Percentiles rank a stretch among this genome's conserved stretches.
These are phyloP conservation scores for Ciona savignyi DNA, from an alignment of 23 tunicate species.

Conservation along the genomic window DNA sequence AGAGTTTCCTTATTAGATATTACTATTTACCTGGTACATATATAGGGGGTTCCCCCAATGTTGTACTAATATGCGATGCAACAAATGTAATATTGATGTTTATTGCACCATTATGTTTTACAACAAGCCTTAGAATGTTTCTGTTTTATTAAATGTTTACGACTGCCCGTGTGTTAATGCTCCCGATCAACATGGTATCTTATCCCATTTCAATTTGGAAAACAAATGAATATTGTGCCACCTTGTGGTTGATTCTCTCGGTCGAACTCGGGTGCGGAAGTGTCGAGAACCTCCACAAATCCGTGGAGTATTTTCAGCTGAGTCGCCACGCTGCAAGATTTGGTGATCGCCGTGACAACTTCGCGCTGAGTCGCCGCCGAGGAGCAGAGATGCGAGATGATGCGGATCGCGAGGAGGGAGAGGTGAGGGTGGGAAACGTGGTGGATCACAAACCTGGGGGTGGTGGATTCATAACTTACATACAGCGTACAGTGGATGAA, in stretches of 20 bases:
- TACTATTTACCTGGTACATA: too few species aligned
- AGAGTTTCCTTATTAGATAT: too few species aligned
- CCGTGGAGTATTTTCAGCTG: constrained; percentile 59
- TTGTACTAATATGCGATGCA: too few species aligned
- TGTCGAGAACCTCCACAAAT: constrained; percentile 76
- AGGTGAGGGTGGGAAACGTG: constrained; percentile 58
- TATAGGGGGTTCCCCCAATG: too few species aligned
- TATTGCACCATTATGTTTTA: too few species aligned
- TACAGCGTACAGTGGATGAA: too few species aligned
- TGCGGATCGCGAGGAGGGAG: constrained; percentile 31
- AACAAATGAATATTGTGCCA: background rate
- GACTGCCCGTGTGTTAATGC: too few species aligned
- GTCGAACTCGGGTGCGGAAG: constrained; percentile 13
- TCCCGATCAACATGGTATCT: too few species aligned
- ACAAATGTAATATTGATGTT: too few species aligned
- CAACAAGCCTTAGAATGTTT: background rate
- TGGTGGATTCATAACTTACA: too few species aligned
- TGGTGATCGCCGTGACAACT: constrained; percentile 36
- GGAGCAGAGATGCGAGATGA: constrained; percentile 59
- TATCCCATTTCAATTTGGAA: too few species aligned
- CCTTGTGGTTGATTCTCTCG: background rate
- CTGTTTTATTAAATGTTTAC: too few species aligned
- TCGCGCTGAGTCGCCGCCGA: constrained; percentile 45
- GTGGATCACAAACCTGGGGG: constrained; percentile 53
- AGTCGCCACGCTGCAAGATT: constrained; percentile 26